Evolutionary conservation across 2,888 invertebrate genomes (phyloP), one percentile per base, ranked within the genome.

Genomic region (Heliconius ethilla): DNA sequence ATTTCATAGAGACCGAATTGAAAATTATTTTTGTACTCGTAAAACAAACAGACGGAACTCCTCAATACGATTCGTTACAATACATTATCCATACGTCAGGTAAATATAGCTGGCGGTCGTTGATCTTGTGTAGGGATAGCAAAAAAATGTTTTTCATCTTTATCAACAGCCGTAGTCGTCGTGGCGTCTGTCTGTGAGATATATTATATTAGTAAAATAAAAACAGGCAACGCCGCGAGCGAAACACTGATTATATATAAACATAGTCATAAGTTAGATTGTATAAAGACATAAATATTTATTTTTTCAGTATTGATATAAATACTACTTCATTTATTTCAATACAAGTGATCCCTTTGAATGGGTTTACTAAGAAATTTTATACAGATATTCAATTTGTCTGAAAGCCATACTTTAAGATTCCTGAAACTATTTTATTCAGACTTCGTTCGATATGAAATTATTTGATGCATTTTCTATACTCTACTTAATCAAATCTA

Each of bases 21-120:
- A 51, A 75, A 74, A 75, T 76, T 29, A 70, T 77, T n/a, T n/a
- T n/a, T n/a, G n/a, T n/a, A 70, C 63, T 27, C 75, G 59, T 76
- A 75, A 72, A 76, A 72, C 70, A 27, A 75, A 78, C 78, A 66
- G 66, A 80, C 80, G 73, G 76, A 75, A 79, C 77, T 70, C 33
- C 78, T 74, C 75, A 75, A 70, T 40, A 37, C 62, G 72, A 75
- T 63, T 65, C 70, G 75, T 51, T 80, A 79, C 76, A 76, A 80
- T 76, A 78, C 77, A 78, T 72, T 77, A 73, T 77, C 79, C 78
- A 76, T 75, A 74, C 70, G 80, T 65, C 51, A 45, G 70, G 55
- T 75, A 76, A 76, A 80, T 76, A 80, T 78, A 78, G 75, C 75
- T 70, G 22, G 15, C 40, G 78, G 76, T 45, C 80, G 74, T 76